Percentiles rank a stretch among this genome's conserved stretches.
Evolutionary conservation across 2,888 invertebrate genomes (phyloP).

Genomic region (Mystacides longicornis): DNA sequence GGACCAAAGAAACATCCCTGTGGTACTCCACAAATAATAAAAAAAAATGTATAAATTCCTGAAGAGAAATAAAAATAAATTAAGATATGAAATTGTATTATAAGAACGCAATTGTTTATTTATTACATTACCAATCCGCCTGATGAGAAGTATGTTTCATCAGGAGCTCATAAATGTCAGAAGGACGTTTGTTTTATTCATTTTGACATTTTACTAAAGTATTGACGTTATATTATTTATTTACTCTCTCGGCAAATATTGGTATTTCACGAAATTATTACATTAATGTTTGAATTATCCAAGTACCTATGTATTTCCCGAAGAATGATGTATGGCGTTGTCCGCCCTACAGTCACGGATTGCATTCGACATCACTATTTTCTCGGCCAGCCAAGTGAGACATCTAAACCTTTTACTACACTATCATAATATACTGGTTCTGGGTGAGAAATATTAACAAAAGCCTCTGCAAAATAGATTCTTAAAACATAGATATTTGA

Average conservation of each 20-base stretch:
- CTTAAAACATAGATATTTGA: too few relatives aligned
- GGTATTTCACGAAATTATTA: constrained; percentile 1
- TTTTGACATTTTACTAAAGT: not conserved
- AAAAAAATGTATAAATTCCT: not conserved
- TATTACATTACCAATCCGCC: not conserved
- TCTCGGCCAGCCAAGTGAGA: too few relatives aligned
- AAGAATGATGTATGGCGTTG: not conserved
- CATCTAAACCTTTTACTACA: too few relatives aligned
- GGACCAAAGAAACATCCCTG: not conserved
- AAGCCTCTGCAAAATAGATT: too few relatives aligned
- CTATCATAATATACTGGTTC: too few relatives aligned
- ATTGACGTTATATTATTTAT: not conserved
- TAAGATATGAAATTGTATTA: not conserved
- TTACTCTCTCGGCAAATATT: not conserved
- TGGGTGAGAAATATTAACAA: too few relatives aligned
- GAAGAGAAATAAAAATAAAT: not conserved
- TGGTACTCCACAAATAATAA: not conserved
- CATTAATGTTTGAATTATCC: not conserved
- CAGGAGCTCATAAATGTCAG: not conserved
- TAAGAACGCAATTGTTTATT: not conserved
- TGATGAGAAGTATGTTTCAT: not conserved
- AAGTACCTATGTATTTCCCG: not conserved
- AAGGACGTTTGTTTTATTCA: not conserved
- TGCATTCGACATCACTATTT: too few relatives aligned
- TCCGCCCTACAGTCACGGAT: not conserved